phyloP scores from a whole-genome alignment of 2,888 invertebrate species.

The Sylvicola fuscatus region DNA sequence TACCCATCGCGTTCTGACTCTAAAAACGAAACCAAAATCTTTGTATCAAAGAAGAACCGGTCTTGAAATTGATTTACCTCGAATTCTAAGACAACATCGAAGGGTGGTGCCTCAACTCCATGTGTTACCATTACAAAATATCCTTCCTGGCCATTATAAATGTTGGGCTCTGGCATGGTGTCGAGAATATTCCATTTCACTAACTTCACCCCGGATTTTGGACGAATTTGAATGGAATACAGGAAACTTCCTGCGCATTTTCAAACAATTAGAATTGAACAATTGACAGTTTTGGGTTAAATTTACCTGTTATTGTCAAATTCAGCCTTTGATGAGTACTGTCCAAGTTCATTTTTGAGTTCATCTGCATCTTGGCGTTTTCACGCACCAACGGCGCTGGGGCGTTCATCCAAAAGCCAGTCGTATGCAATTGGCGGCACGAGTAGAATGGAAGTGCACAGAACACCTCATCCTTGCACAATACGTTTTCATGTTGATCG shows the following conservation, averaged over 20 bases:
- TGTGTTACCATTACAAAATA: constrained; percentile 16
- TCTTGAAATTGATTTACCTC: constrained; percentile 10
- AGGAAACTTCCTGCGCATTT: constrained; percentile 6
- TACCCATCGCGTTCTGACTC: constrained; percentile 10
- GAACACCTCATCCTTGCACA: constrained; percentile 15
- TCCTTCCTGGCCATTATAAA: constrained; percentile 12
- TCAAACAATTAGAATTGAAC: neutral
- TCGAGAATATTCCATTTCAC: constrained; percentile 13
- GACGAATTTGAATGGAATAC: constrained; percentile 14
- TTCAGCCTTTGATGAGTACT: constrained; percentile 7
- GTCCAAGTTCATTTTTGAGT: constrained; percentile 1
- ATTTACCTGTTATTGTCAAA: constrained; percentile 12
- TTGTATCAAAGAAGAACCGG: neutral
- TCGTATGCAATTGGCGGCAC: constrained; percentile 13
- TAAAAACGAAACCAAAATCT: constrained; percentile 5
- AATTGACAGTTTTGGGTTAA: constrained; percentile 1
- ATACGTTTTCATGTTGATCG: constrained; percentile 13
- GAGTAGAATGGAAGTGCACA: constrained; percentile 16
- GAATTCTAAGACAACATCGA: constrained; percentile 14
- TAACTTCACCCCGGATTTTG: constrained; percentile 12
- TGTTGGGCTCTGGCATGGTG: constrained; percentile 12
- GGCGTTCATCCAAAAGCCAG: constrained; percentile 16
- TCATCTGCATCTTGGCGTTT: constrained; percentile 8
- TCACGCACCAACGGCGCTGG: constrained; percentile 14
- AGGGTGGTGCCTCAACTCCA: constrained; percentile 13